Percentiles rank a stretch among this genome's conserved stretches.
Evolutionary conservation across 2,888 invertebrate species (phyloP).

Genomic region (Harpagoxenus sublaevis): DNA sequence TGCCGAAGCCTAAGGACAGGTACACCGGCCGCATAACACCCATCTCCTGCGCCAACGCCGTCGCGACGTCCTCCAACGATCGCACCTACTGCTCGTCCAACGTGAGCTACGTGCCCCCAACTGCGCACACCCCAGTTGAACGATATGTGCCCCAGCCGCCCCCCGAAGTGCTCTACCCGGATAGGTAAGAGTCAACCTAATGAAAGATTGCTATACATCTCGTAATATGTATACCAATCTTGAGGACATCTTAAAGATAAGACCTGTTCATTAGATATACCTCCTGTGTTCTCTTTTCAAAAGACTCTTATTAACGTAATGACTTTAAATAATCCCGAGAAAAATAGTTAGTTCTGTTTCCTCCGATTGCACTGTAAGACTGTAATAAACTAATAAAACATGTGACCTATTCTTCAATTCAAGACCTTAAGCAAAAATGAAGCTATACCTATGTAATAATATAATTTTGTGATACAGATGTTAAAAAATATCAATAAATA

Average conservation of each 20-base stretch:
- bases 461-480: not conserved
- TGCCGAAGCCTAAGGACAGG: constrained; percentile 84
- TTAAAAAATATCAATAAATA: not conserved
- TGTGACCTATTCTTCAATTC: not conserved
- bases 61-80: constrained; percentile 74
- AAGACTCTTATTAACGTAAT: not conserved
- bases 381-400: not conserved
- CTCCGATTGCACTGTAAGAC: not conserved
- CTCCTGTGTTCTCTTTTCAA: not conserved
- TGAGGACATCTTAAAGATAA: not conserved
- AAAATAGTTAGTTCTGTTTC: not conserved
- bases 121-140: constrained; percentile 92
- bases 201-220: not conserved
- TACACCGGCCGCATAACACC: constrained; percentile 77
- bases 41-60: constrained; percentile 66
- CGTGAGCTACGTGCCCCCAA: constrained; percentile 89
- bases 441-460: not conserved
- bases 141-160: constrained; percentile 89
- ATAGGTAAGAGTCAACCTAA: constrained; percentile 59
- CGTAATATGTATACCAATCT: not conserved
- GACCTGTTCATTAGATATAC: too few relatives aligned
- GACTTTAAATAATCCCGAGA: not conserved
- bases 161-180: constrained; percentile 84
- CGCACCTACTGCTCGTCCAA: constrained; percentile 77
- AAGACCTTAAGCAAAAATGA: not conserved